These are phyloP conservation scores for Cantharis lateralis DNA, from an alignment of 2,888 invertebrate species.

Conservation along the genomic window DNA sequence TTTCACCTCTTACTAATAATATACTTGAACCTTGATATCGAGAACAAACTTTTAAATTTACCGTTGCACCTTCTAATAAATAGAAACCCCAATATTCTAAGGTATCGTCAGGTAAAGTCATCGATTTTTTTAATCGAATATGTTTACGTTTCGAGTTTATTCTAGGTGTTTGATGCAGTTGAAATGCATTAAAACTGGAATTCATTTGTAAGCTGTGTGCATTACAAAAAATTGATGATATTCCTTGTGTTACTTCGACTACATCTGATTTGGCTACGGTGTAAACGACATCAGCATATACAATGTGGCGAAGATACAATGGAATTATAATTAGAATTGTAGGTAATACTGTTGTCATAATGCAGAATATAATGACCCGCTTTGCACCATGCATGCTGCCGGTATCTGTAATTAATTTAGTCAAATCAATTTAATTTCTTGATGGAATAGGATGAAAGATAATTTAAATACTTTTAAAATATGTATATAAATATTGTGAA, in stretches of 20 bases:
- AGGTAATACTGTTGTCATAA: conserved; percentile 76
- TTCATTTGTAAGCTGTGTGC: conserved; percentile 80
- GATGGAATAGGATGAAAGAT: background rate
- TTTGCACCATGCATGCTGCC: conserved; percentile 80
- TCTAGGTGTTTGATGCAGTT: conserved; percentile 62
- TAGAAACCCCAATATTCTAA: conserved; percentile 90
- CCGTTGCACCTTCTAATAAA: conserved; percentile 76
- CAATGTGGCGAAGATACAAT: conserved; percentile 74
- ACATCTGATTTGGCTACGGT: conserved; percentile 84
- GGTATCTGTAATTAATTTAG: conserved; percentile 60
- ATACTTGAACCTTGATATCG: conserved; percentile 78
- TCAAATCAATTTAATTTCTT: background rate
- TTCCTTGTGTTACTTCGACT: conserved; percentile 79
- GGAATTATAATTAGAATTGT: conserved; percentile 76
- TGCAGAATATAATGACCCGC: conserved; percentile 77
- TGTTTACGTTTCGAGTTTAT: conserved; percentile 72
- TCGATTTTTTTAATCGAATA: conserved; percentile 78
- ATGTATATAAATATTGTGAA: too few relatives aligned
- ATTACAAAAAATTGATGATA: conserved; percentile 82
- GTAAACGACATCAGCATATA: conserved; percentile 78
- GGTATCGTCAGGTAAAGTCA: conserved; percentile 82
- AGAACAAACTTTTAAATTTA: conserved; percentile 79
- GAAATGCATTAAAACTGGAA: conserved; percentile 60
- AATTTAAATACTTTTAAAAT: background rate
- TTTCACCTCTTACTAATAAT: conserved; percentile 80